These are phyloP conservation scores for Drosophila recens DNA, from an alignment of 2,888 invertebrate species.

Conservation along the genomic window DNA sequence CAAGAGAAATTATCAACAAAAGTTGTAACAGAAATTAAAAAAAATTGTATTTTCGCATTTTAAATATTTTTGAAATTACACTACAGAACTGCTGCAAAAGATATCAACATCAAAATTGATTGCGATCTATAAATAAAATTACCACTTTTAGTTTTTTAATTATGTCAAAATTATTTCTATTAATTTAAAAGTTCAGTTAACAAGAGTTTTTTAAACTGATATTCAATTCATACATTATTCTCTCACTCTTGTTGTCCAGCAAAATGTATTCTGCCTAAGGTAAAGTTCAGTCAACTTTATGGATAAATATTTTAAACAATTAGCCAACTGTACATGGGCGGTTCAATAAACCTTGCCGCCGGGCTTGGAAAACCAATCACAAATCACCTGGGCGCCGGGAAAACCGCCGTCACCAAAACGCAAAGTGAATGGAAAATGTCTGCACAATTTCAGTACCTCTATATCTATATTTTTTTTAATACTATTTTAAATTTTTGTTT, in stretches of 20 bases:
- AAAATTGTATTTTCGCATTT: too few relatives aligned
- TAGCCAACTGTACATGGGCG: conserved; percentile 58
- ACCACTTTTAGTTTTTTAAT: too few relatives aligned
- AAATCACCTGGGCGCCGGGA: conserved; percentile 59
- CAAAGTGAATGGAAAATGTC: conserved; percentile 80
- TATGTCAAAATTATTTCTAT: too few relatives aligned
- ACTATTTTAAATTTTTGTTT: conserved; percentile 48
- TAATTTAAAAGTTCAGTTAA: too few relatives aligned
- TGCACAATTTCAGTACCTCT: conserved; percentile 51
- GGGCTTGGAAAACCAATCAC: conserved; percentile 52
- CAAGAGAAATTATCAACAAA: neutral
- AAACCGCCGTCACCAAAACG: conserved; percentile 68
- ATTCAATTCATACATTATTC: neutral
- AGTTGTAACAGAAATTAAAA: neutral
- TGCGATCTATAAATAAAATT: too few relatives aligned
- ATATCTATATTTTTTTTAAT: conserved; percentile 29
- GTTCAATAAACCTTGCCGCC: conserved; percentile 45
- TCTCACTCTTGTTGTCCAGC: conserved; percentile 12
- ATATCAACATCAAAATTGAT: too few relatives aligned
- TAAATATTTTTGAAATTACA: too few relatives aligned
- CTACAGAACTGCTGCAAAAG: too few relatives aligned
- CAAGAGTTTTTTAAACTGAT: too few relatives aligned
- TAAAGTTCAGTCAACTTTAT: conserved; percentile 66
- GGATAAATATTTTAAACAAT: conserved; percentile 58
- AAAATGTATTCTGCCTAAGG: conserved; percentile 60